Evolutionary conservation across 2,797 vertebrate species (phyloP).

Genomic region (Benthosema pterotum): DNA sequence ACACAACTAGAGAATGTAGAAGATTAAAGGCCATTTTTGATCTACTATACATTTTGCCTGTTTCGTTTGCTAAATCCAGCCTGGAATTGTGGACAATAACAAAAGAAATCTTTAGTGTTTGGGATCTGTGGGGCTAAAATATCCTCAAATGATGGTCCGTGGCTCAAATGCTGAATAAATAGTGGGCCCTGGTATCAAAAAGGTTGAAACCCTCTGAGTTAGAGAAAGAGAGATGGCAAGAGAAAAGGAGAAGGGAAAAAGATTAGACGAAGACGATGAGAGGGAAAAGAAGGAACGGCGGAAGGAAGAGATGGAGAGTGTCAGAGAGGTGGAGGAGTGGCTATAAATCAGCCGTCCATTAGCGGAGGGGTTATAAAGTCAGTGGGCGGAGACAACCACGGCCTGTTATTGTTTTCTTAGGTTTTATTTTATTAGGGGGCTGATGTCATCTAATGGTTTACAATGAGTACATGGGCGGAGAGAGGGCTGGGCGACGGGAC

Average conservation of each 20-base stretch:
- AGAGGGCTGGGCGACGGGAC: constrained; percentile 1
- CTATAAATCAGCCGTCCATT: constrained; percentile 82
- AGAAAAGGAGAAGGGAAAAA: not conserved
- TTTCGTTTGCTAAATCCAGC: too few relatives aligned
- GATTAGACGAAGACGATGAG: constrained; percentile 9
- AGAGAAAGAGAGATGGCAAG: constrained; percentile 2
- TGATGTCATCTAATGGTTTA: constrained; percentile 85
- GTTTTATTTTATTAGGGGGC: constrained; percentile 73
- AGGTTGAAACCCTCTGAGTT: too few relatives aligned
- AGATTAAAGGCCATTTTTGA: too few relatives aligned
- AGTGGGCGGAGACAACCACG: constrained; percentile 56
- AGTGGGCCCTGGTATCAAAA: too few relatives aligned
- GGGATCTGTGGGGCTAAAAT: too few relatives aligned
- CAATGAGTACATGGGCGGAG: constrained; percentile 65
- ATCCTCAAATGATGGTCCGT: too few relatives aligned
- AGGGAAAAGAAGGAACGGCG: not conserved
- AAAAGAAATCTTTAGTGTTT: too few relatives aligned
- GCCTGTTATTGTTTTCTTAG: constrained; percentile 79
- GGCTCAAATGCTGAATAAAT: too few relatives aligned
- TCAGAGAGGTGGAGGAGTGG: constrained; percentile 49
- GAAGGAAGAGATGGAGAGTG: constrained; percentile 40
- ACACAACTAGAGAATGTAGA: too few relatives aligned
- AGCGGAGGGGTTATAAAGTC: constrained; percentile 74
- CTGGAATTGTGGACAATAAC: too few relatives aligned
- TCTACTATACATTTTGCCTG: too few relatives aligned